Evolutionary conservation across 2,797 vertebrate species (phyloP), one percentile per base, ranked within the genome.

Genomic region (Enteromius afrohamiltoni): DNA sequence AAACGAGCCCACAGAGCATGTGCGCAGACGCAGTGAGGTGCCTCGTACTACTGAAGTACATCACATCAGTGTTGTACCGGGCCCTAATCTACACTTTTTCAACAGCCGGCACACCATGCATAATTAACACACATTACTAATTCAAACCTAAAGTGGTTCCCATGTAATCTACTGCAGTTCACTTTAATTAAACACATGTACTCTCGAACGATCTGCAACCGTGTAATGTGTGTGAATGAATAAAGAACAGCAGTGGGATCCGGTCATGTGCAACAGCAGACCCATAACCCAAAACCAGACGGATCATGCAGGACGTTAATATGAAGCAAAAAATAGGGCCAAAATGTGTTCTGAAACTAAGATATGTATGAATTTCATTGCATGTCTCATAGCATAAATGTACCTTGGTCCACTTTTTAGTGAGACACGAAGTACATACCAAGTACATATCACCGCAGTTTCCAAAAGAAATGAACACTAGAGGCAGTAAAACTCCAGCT

Each of bases 91-190:
- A 45, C 78, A 49, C 60, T 83, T 70, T 78, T 83, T 79, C 67
- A 47, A 71, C 75, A 83, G 31, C 67, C 67, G 21, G 51, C 73
- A 70, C 76, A 64, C 69, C 82, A 86, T 84, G 85, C 78, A 86
- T 77, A 86, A 84, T 84, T 83, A 83, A 86, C 77, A 53, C 85
- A 23, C 73, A 84, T 86, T 83, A 84, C 85, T 84, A 78, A 86
- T 86, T 86, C 49, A 86, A 45, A 77, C 70, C 53, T 51, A 81
- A 86, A 81, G 78, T 80, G 69, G 58, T 69, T 75, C 19, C 70
- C 70, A 47, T 85, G 83, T 85, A 85, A 80, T 80, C 67, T 79
- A 79, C 40, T 71, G 53, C 55, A 60, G 82, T 83, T 80, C 53
- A 47, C 71, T 80, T 65, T 84, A 84, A 78, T 84, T 81, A 80